Percentiles rank a stretch among this genome's conserved stretches.
Conservation (phyloP, 2,797 vertebrate genomes). For the Brachyrhaphis roseni region DNA sequence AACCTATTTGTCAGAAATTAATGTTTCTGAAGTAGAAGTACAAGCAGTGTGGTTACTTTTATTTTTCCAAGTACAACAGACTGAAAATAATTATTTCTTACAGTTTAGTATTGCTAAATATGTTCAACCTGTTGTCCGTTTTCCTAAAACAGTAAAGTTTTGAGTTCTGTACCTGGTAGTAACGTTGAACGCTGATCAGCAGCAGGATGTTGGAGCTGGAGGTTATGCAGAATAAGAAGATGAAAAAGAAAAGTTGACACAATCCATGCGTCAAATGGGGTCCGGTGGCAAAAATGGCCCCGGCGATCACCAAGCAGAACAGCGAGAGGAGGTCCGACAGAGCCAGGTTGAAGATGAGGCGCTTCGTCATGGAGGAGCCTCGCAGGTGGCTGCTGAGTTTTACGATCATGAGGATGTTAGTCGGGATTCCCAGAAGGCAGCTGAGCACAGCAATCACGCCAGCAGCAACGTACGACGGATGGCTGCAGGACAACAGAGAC, state of each 20-base stretch:
- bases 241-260: constrained; percentile 27
- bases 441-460: constrained; percentile 4
- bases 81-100: neutral
- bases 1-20: neutral
- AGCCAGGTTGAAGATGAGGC: constrained; percentile 44
- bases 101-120: neutral
- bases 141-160: neutral
- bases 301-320: constrained; percentile 10
- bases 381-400: constrained; percentile 15
- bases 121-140: neutral
- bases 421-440: constrained; percentile 35
- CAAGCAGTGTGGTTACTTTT: neutral
- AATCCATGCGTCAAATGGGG: accelerated
- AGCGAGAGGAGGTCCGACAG: constrained; percentile 37
- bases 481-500: neutral
- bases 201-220: constrained; percentile 20
- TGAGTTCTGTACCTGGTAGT: constrained; percentile 37
- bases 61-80: neutral
- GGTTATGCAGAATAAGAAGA: constrained; percentile 33
- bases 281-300: neutral
- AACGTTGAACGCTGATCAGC: constrained; percentile 50
- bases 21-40: neutral
- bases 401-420: constrained; percentile 24
- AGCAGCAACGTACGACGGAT: neutral
- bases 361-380: constrained; percentile 20